These are phyloP conservation scores for Merodon equestris DNA, from an alignment of 2,888 invertebrate species.

Conservation along the genomic window DNA sequence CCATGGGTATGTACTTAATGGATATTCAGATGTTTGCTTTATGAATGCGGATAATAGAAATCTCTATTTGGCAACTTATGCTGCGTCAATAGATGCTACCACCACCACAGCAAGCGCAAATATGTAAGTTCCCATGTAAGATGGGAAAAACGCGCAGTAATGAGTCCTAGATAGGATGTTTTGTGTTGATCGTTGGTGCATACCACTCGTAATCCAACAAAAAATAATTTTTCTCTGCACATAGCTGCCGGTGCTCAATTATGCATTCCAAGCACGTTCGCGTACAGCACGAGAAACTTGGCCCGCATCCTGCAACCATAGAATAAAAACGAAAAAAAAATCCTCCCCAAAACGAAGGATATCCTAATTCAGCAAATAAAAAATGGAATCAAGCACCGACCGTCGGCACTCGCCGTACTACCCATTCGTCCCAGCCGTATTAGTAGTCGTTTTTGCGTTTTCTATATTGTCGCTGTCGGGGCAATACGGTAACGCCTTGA, in stretches of 20 bases:
- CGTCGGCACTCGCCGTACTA: too few relatives aligned
- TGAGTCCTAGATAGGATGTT: slow-evolving; percentile 2
- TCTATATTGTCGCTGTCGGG: slow-evolving; percentile 8
- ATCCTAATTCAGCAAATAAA: slow-evolving; percentile 61
- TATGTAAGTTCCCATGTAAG: too few relatives aligned
- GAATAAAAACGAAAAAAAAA: not conserved
- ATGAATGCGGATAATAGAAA: slow-evolving; percentile 62
- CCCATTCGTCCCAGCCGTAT: too few relatives aligned
- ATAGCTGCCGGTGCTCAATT: slow-evolving; percentile 45
- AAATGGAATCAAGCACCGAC: slow-evolving; percentile 36
- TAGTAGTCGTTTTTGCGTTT: too few relatives aligned
- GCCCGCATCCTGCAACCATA: not conserved
- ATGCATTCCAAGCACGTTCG: slow-evolving; percentile 54
- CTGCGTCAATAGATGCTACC: not conserved
- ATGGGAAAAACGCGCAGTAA: slow-evolving; percentile 1
- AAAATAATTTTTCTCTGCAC: slow-evolving; percentile 37
- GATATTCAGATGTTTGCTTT: slow-evolving; percentile 56
- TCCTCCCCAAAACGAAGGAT: slow-evolving; percentile 42
- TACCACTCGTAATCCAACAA: slow-evolving; percentile 4
- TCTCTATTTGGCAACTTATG: slow-evolving; percentile 40
- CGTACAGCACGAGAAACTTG: slow-evolving; percentile 16
- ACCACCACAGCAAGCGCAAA: too few relatives aligned
- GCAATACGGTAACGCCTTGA: slow-evolving; percentile 58
- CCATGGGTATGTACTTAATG: slow-evolving; percentile 23
- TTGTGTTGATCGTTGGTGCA: slow-evolving; percentile 44